Evolutionary conservation across 2,888 invertebrate genomes (phyloP).

Genomic region (Tillus elongatus): DNA sequence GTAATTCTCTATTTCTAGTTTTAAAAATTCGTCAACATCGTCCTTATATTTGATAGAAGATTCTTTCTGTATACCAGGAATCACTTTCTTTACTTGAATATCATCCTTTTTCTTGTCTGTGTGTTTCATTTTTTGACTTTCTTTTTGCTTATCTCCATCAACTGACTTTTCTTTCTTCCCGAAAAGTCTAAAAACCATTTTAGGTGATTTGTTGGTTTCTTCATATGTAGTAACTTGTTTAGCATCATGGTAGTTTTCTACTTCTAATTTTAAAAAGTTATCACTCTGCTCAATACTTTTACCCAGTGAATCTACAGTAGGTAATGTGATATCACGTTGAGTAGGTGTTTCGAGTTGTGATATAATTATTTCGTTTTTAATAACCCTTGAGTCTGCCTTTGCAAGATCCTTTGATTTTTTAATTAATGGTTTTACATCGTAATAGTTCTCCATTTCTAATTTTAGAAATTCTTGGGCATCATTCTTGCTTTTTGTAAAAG

Average conservation of each 20-base stretch:
- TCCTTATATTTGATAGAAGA: conserved; percentile 11
- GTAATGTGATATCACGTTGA: background rate
- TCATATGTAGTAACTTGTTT: conserved; percentile 16
- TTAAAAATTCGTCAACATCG: conserved; percentile 21
- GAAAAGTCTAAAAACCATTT: background rate
- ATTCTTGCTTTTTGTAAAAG: background rate
- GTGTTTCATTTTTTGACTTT: too few species aligned
- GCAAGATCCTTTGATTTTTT: background rate
- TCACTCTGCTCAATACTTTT: background rate
- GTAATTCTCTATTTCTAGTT: conserved; percentile 25
- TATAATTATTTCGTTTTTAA: background rate
- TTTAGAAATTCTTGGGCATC: conserved; percentile 21
- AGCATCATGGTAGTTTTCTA: conserved; percentile 19
- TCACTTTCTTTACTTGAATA: background rate
- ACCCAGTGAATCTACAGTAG: background rate
- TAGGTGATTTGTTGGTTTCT: conserved; percentile 11
- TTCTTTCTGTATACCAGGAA: too few species aligned
- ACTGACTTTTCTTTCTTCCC: too few species aligned
- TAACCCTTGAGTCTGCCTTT: background rate
- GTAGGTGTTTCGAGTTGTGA: background rate
- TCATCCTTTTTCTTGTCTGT: background rate
- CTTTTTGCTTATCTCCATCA: too few species aligned
- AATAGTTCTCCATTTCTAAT: conserved; percentile 24
- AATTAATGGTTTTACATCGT: conserved; percentile 20
- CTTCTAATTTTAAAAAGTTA: background rate